A percentile compares a stretch with the other conserved stretches of the same genome.
Conservation (phyloP, 23 tunicate species). For the Trididemnum nubilum region DNA sequence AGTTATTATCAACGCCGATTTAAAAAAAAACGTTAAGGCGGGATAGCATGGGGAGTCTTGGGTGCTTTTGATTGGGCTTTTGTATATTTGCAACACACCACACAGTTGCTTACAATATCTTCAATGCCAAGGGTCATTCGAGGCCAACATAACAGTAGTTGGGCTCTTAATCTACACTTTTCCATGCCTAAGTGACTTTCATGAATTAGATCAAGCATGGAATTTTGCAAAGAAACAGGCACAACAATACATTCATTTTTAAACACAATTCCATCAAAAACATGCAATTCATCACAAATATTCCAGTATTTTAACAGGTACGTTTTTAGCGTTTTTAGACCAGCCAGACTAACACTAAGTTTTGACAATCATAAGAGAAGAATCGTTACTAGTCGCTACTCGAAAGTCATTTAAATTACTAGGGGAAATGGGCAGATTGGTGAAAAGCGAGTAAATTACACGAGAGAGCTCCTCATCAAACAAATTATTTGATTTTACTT, state of each 20-base stretch:
- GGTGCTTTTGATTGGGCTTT: constrained; percentile 25
- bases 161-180: constrained; percentile 44
- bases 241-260: constrained; percentile 16
- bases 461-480: neutral
- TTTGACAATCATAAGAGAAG: neutral
- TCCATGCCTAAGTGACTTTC: constrained; percentile 52
- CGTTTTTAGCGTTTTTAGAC: neutral
- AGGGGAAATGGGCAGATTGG: neutral
- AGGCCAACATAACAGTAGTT: constrained; percentile 35
- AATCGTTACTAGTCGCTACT: neutral
- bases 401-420: neutral
- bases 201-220: too few relatives aligned
- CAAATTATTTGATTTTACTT: neutral
- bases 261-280: constrained; percentile 28
- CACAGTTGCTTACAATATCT: too few relatives aligned
- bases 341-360: too few relatives aligned
- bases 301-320: constrained; percentile 6
- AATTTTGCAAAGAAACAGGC: too few relatives aligned
- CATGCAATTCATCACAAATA: constrained; percentile 21
- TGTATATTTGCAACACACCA: constrained; percentile 16
- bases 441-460: constrained; percentile 7
- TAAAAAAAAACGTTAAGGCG: constrained; percentile 10
- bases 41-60: constrained; percentile 33
- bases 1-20: constrained; percentile 40
- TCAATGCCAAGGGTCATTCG: too few relatives aligned